Percentiles rank a stretch among this genome's conserved stretches.
Conservation (phyloP, 1,140 invertebrate genomes). For the Danaus plexippus region DNA sequence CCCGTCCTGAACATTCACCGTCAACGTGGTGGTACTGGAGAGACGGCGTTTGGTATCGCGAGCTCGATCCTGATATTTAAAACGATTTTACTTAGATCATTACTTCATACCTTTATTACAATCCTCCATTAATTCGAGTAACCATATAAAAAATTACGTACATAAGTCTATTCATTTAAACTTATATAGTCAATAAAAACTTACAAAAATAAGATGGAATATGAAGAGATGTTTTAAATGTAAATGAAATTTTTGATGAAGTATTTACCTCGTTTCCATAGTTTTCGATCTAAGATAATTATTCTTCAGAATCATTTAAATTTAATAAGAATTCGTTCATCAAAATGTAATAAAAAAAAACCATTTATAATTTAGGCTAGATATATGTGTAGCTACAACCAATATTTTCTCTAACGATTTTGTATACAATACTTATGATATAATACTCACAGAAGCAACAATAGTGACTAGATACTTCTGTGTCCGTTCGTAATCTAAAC, state of each 20-base stretch:
- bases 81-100: no score
- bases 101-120: no score
- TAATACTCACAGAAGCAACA: slow-evolving; percentile 86
- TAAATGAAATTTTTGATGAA: no score
- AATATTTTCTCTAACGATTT: slow-evolving; percentile 1
- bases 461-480: slow-evolving; percentile 91
- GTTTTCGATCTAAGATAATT: background rate
- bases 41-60: slow-evolving; percentile 81
- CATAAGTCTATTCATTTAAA: no score
- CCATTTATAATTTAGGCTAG: background rate
- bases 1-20: slow-evolving; percentile 88
- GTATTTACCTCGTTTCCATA: no score
- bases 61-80: slow-evolving; percentile 81
- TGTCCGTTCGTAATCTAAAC: slow-evolving; percentile 90
- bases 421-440: background rate
- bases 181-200: no score
- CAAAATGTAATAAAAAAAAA: background rate
- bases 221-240: no score
- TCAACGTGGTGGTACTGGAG: slow-evolving; percentile 87
- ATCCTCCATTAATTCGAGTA: no score
- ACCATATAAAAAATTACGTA: no score
- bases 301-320: background rate
- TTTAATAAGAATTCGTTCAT: background rate
- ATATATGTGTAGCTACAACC: background rate
- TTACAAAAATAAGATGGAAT: no score